Conservation (phyloP, 2,113 vertebrate genomes). For the Eonycteris spelaea region DNA sequence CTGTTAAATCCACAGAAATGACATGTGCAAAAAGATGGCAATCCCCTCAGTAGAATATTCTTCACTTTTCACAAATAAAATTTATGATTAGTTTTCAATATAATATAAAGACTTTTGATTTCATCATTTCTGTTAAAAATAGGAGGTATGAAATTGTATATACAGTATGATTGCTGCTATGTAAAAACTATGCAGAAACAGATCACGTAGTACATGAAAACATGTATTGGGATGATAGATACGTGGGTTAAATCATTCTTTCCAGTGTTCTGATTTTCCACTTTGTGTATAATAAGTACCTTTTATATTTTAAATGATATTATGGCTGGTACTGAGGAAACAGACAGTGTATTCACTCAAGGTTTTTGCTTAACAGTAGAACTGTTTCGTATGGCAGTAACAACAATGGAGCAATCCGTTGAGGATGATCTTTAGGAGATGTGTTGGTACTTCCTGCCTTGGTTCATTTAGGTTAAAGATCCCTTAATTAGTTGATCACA, state of each 20-base stretch:
- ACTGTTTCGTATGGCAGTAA: not conserved
- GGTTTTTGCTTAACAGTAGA: conserved; percentile 21
- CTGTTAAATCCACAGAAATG: conserved; percentile 20
- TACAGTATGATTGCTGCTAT: not conserved
- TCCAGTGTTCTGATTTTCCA: not conserved
- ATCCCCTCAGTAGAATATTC: not conserved
- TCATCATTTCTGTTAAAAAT: conserved; percentile 34
- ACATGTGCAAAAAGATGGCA: not conserved
- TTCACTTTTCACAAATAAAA: conserved; percentile 41
- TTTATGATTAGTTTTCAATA: conserved; percentile 25
- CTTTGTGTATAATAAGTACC: not conserved
- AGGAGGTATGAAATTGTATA: not conserved
- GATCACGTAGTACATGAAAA: not conserved
- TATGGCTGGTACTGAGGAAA: not conserved
- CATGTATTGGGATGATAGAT: not conserved
- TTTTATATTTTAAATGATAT: not conserved
- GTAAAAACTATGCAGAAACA: not conserved
- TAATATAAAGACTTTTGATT: not conserved
- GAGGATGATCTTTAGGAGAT: not conserved
- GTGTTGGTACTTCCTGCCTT: not conserved
- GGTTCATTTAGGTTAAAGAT: not conserved
- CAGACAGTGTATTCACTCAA: not conserved
- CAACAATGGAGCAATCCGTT: not conserved
- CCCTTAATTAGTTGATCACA: conserved; percentile 25
- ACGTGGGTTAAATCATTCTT: not conserved